Conservation (phyloP, 1,140 invertebrate species). For the Danaus plexippus region DNA sequence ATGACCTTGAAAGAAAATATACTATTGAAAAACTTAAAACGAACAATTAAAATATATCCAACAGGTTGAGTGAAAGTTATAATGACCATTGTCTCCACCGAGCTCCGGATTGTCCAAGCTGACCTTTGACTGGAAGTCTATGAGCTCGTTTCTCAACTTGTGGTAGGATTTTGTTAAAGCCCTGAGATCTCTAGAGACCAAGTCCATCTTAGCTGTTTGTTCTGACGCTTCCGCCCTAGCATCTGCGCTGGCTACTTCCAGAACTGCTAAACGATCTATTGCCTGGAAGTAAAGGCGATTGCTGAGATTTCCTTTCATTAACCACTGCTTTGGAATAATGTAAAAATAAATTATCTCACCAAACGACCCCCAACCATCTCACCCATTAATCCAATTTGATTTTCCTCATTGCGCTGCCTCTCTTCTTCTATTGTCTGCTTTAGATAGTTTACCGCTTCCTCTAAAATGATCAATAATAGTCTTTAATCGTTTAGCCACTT, state of each 20-base stretch:
- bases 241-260: slow-evolving; percentile 53
- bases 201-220: slow-evolving; percentile 34
- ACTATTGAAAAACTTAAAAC: background rate
- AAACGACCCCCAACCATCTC: background rate
- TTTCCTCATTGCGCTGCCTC: slow-evolving; percentile 46
- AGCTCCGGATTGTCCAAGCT: slow-evolving; percentile 40
- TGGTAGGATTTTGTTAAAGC: slow-evolving; percentile 56
- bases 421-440: slow-evolving; percentile 59
- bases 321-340: background rate
- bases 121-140: slow-evolving; percentile 49
- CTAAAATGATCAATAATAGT: slow-evolving; percentile 28
- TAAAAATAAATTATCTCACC: slow-evolving; percentile 2
- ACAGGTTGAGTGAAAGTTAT: background rate
- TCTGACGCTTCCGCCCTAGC: slow-evolving; percentile 43
- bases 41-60: too few species aligned
- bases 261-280: slow-evolving; percentile 44
- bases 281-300: slow-evolving; percentile 21
- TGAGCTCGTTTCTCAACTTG: slow-evolving; percentile 48
- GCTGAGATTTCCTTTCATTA: background rate
- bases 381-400: slow-evolving; percentile 8
- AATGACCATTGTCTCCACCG: slow-evolving; percentile 50
- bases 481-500: background rate
- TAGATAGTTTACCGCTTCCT: slow-evolving; percentile 56
- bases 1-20: slow-evolving; percentile 65
- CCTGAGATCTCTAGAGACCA: slow-evolving; percentile 41